Base-by-base conservation (phyloP, 2,797 vertebrate genomes). In the Thaleichthys pacificus region DNA sequence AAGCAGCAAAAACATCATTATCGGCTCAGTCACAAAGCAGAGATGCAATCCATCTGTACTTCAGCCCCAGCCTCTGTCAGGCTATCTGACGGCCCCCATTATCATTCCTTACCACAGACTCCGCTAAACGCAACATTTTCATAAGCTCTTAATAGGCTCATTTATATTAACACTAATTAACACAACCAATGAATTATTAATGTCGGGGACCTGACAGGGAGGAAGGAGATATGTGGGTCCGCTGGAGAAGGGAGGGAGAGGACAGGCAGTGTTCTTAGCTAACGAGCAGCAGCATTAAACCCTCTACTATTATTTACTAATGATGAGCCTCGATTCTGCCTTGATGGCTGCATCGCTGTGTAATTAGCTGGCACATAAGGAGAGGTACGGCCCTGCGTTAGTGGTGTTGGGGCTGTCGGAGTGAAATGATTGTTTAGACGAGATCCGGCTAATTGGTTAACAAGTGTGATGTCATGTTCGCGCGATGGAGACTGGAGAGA, bases 151-250 rank as follows among this genome's bases (percentile, higher is more conserved):
- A 85, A 86, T 77, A 70, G 70, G 56, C 69, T 84, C 38, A 85
- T 86, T 80, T 74, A 83, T 79, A 82, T 80, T 73, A 78, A 65
- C 70, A 63, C 76, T 74, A 84, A 85, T 84, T 86, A 88, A 76
- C 73, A 76, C 19, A 61, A 69, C 38, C 64, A 61, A 63, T 62
- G 54, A 65, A 77, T 82, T 78, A 86, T 82, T 77, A 73, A 76
- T 78, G 76, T 62, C 24, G 22, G 78, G 74, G 71, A 66, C 71
- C 77, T 73, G 69, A 70, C 72, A 68, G 69, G 69, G 49, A 68
- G 74, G 63, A 77, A 62, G 68, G 68, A 60, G 70, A 73, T 68
- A 73, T 58, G 62, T 42, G 61, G 49, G 17, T 30, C 26, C 51
- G 26, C 61, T 38, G 62, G 35, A 65, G 5, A 22, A 9, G 8